Conservation (phyloP, 2,797 vertebrate genomes). For the Danio aesculapii region DNA sequence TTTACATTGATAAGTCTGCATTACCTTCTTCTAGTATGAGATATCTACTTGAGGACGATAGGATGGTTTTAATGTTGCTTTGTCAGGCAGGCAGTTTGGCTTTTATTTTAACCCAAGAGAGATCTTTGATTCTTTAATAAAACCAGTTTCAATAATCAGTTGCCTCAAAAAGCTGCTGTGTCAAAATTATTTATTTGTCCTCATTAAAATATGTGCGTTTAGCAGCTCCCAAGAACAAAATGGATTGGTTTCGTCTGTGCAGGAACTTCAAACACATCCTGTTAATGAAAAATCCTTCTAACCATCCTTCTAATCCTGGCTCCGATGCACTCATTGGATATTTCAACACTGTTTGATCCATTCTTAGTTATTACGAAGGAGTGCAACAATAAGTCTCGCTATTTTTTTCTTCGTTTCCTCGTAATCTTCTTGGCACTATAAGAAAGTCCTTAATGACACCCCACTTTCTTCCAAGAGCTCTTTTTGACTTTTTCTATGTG, state of each 20-base stretch:
- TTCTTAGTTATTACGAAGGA: conserved; percentile 71
- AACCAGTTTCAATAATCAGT: not conserved
- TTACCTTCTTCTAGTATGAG: not conserved
- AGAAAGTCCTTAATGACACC: conserved; percentile 41
- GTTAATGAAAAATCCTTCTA: conserved; percentile 64
- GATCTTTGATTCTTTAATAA: not conserved
- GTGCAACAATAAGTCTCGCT: conserved; percentile 47
- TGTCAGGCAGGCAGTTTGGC: not conserved
- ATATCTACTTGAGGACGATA: not conserved
- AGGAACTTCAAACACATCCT: conserved; percentile 68
- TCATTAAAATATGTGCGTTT: conserved; percentile 49
- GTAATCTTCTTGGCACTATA: conserved; percentile 24
- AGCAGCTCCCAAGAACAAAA: conserved; percentile 50
- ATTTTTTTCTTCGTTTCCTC: conserved; percentile 8
- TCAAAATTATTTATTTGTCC: conserved; percentile 10
- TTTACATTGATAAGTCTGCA: not conserved
- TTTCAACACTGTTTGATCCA: conserved; percentile 73
- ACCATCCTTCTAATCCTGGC: conserved; percentile 72
- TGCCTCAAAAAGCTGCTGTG: not conserved
- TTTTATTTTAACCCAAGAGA: not conserved
- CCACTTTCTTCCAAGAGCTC: conserved; percentile 18
- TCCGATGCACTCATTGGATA: conserved; percentile 68
- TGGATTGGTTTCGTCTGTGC: conserved; percentile 60
- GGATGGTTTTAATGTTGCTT: not conserved
- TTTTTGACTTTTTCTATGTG: conserved; percentile 33